phyloP scores from a whole-genome alignment of 2,888 invertebrate species.

The Cantharis lateralis region DNA sequence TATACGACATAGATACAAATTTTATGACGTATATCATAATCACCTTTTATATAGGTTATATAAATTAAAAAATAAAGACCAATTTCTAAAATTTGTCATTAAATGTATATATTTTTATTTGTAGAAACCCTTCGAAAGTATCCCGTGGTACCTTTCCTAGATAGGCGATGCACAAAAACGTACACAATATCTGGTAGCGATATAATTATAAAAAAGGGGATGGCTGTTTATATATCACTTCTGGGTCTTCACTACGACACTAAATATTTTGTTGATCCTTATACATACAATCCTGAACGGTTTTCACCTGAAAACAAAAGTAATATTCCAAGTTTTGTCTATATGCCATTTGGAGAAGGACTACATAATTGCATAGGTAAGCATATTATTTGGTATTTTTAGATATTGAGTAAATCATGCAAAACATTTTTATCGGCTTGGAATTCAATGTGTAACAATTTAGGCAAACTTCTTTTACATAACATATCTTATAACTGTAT shows the following conservation, averaged over 20 bases:
- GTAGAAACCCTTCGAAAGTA: conserved; percentile 33
- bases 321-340: conserved; percentile 35
- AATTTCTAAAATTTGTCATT: neutral
- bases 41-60: too few relatives aligned
- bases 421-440: too few relatives aligned
- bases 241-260: conserved; percentile 43
- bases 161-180: conserved; percentile 37
- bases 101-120: neutral
- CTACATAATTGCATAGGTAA: conserved; percentile 45
- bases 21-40: too few relatives aligned
- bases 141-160: conserved; percentile 44
- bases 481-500: too few relatives aligned
- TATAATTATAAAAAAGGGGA: conserved; percentile 43
- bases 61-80: neutral
- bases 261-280: conserved; percentile 44
- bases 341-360: conserved; percentile 44
- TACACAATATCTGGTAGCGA: conserved; percentile 40
- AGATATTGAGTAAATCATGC: too few relatives aligned
- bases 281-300: conserved; percentile 42
- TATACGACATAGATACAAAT: too few relatives aligned
- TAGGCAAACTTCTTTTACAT: too few relatives aligned
- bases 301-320: conserved; percentile 36
- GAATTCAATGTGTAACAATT: too few relatives aligned
- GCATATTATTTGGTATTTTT: neutral
- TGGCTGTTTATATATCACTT: conserved; percentile 44